Base-by-base conservation (phyloP, 2,797 vertebrate genomes). In the Cyprinodon diabolis region DNA sequence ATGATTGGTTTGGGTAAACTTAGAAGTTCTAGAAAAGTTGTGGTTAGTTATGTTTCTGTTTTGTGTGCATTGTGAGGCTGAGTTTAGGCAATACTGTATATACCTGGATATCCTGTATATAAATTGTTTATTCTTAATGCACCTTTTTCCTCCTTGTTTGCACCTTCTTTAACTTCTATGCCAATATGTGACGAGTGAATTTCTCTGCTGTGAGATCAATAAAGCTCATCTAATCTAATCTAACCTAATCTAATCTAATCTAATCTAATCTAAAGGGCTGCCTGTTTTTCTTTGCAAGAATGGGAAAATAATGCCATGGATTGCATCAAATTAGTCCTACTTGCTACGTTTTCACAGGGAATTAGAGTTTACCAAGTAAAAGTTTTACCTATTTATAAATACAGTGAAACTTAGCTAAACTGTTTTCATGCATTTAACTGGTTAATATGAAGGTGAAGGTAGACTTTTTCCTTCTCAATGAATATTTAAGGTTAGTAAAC, bases 11-110 rank as follows among this genome's bases (percentile, higher is more conserved):
- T 51, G 69, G 87, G 87, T 76, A 15, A 82, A 76, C 72, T 81
- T 83, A 77, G 72, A 79, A 70, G 74, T 74, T 72, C 84, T 65
- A 30, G 79, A 84, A 86, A 91, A 92, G 84, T 91, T 88, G 82
- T 17, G 78, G 78, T 78, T 25, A 2, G 6, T 21, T 5, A 70
- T 74, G 60, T 70, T 37, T 55, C 45, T 52, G 37, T 66, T 56
- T 17, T 10, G 8, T 37, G 76, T 75, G 69, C 43, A 72, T 83
- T 73, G 71, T 7, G 11, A n/a, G 51, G 72, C 52, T 77, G 77
- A 17, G 1, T 37, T 71, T 76, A 49, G 62, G 78, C 72, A 56
- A 52, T 70, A 68, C 78, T 30, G 30, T 30, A 0, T 30, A 30
- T 30, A 30, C 30, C 2, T 30, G 30, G 30, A 30, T 30, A 30